A percentile compares a stretch with the other conserved stretches of the same genome.
These are phyloP conservation scores for Drosophila malerkotliana DNA, from an alignment of 1,140 invertebrate species.

Conservation along the genomic window DNA sequence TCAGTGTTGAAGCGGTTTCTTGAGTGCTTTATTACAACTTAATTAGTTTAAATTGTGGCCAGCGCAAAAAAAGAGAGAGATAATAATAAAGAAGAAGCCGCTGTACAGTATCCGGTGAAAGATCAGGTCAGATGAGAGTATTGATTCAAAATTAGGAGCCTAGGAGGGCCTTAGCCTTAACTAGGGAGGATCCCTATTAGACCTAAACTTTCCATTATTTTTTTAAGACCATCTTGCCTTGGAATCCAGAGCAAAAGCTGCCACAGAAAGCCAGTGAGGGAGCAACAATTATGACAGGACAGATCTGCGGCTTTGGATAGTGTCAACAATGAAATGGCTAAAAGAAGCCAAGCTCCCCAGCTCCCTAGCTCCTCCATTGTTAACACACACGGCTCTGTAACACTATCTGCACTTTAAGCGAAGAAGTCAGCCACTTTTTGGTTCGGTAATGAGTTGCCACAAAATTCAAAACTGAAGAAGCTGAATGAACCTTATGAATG, in stretches of 20 bases:
- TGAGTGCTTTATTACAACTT: conserved; percentile 78
- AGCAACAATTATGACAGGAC: conserved; percentile 79
- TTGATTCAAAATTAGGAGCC: too few relatives aligned
- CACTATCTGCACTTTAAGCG: conserved; percentile 25
- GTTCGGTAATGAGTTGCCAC: conserved; percentile 66
- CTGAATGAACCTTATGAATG: conserved; percentile 68
- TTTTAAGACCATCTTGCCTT: neutral
- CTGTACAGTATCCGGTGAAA: conserved; percentile 53
- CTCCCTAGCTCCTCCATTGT: conserved; percentile 11
- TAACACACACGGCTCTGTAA: conserved; percentile 23
- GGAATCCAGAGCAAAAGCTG: conserved; percentile 26
- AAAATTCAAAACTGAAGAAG: conserved; percentile 30
- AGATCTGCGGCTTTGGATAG: conserved; percentile 59
- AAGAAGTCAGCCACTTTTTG: conserved; percentile 34
- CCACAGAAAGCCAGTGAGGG: conserved; percentile 32
- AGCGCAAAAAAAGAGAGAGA: conserved; percentile 46
- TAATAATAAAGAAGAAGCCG: conserved; percentile 30
- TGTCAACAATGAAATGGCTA: conserved; percentile 78
- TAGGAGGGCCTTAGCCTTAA: too few relatives aligned
- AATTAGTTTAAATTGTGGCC: conserved; percentile 81
- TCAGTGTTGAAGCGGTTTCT: conserved; percentile 50
- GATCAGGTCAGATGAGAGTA: conserved; percentile 4
- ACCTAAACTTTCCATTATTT: conserved; percentile 17
- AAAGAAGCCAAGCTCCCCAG: conserved; percentile 40
- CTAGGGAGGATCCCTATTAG: neutral